Evolutionary conservation across 2,113 vertebrate species (phyloP), one percentile per base, ranked within the genome.

Genomic region (Indicator maculatus): DNA sequence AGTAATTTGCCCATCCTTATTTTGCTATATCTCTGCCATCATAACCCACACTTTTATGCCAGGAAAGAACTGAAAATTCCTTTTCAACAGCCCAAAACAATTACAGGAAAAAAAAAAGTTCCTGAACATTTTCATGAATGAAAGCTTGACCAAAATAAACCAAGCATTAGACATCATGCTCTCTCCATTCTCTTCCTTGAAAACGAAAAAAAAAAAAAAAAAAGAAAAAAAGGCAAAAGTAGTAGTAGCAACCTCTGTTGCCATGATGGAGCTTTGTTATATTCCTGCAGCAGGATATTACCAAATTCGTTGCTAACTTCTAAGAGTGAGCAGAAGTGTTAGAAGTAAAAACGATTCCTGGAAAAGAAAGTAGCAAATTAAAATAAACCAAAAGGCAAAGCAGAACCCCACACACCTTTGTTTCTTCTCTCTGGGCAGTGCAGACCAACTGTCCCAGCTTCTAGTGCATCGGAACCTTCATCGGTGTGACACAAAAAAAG

Each of bases 351-450:
- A 30, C 0, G 5, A 58, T 7, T 6, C 55, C 83, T 38, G 73
- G n/a, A 18, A 58, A 30, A 71, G 53, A 74, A 91, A 55, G 80
- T 0, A 79, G 58, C 27, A n/a, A 24, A 70, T 11, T 30, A 16
- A 77, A 66, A 44, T 5, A 17, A 33, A 56, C 5, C 16, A 20
- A 50, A 75, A 30, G 47, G 47, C 3, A 23, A 55, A 36, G 6
- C 19, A 27, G 4, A 56, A 24, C 5, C 6, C 11, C 45, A 71
- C 96, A 7, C 86, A 97, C 96, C 97, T 96, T n/a, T 11, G 31
- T 72, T 18, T 50, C 5, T n/a, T 1, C 60, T 12, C 55, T 45
- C 33, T 6, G 84, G 78, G 47, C 76, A 65, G 76, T 3, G 50
- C 83, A 23, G 84, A 8, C 5, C 9, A 33, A 63, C 63, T 55